Evolutionary conservation across 1,140 invertebrate genomes (phyloP), one percentile per base, ranked within the genome.

Genomic region (Pseudomyrmex pallidus): DNA sequence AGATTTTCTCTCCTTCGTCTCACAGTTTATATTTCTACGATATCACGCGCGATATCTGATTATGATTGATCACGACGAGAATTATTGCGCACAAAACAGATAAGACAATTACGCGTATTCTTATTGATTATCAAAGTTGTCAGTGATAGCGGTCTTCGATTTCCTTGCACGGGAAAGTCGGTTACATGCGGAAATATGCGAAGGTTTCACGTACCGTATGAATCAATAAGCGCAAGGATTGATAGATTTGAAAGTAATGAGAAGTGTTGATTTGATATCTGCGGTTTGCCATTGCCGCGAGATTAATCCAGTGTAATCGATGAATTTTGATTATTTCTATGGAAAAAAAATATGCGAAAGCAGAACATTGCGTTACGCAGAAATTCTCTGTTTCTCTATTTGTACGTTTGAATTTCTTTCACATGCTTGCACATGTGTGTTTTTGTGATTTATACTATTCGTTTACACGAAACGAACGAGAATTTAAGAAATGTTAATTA

Each of bases 31-130:
- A 64, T 64, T 76, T 64, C 10, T 5, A 10, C 56, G 72, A 62
- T 35, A 62, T 35, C 64, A 52, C 3, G 2, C 13, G 48, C 25
- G 9, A 76, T 44, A 66, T 76, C 66, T 66, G 48, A 76, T 76
- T 64, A 56, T 54, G 25, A 44, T 66, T 13, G n/a, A 76, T 62
- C n/a, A 22, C 25, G 46, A 54, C 13, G 62, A 54, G 66, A 25
- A 66, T 66, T 20, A 10, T 35, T 10, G 5, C 9, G 50, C 10
- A 20, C 17, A 7, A 7, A n/a, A n/a, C n/a, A 76, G 46, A 76
- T 54, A 52, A 76, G n/a, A 2, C 2, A 52, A 76, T 12, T 52
- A 35, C 35, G 46, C 44, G 22, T 13, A 22, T 4, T 76, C 61
- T 7, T 2, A 12, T 54, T 20, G n/a, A 5, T 15, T 17, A 35